phyloP scores from a whole-genome alignment of 2,113 vertebrate genomes.

The Taurulus bubalis region DNA sequence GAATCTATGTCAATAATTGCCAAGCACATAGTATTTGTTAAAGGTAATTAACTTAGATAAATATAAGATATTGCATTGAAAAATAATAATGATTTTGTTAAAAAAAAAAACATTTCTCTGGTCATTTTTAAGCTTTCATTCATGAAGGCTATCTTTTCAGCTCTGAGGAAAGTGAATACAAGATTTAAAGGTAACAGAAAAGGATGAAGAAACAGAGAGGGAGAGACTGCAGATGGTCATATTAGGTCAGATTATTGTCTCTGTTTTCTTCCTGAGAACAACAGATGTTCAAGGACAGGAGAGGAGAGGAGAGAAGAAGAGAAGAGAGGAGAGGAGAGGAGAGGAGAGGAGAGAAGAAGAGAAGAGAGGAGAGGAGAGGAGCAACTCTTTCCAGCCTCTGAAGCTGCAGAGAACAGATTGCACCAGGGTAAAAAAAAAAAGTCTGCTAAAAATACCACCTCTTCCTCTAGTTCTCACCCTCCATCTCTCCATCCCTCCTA shows the following conservation, averaged over 20 bases:
- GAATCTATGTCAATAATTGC: neutral
- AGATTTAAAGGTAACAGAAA: constrained; percentile 8
- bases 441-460: constrained; percentile 79
- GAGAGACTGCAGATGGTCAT: constrained; percentile 58
- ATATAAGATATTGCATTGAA: neutral
- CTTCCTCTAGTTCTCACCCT: constrained; percentile 67
- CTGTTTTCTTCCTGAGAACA: constrained; percentile 38
- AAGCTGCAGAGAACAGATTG: constrained; percentile 75
- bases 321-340: constrained; percentile 3
- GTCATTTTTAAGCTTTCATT: neutral
- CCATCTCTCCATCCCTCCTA: constrained; percentile 56
- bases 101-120: neutral
- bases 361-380: neutral
- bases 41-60: neutral
- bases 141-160: neutral
- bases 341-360: constrained; percentile 24
- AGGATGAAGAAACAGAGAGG: neutral
- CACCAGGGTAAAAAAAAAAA: constrained; percentile 57
- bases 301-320: constrained; percentile 25
- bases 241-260: constrained; percentile 73
- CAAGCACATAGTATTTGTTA: neutral
- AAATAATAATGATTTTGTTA: neutral
- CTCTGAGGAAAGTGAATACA: neutral
- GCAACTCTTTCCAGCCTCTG: constrained; percentile 41
- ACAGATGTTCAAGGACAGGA: constrained; percentile 49